phyloP scores from a whole-genome alignment of 2,797 vertebrate genomes.

The Pipistrellus pipistrellus region DNA sequence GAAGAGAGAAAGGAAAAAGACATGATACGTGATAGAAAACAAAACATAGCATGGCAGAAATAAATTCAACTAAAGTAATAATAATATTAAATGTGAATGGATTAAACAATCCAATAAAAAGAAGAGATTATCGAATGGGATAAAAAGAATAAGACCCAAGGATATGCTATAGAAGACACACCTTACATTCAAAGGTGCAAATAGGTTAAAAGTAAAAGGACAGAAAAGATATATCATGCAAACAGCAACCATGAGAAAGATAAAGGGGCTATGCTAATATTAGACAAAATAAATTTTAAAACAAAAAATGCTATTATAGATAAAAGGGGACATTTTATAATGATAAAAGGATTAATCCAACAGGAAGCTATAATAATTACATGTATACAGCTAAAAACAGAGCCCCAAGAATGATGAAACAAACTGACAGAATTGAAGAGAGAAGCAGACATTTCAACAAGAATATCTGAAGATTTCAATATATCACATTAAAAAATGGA shows the following conservation, averaged over 20 bases:
- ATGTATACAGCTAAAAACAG: not conserved
- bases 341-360: not conserved
- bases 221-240: not conserved
- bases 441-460: not conserved
- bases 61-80: not conserved
- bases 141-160: not conserved
- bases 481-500: not conserved
- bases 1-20: not conserved
- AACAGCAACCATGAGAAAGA: not conserved
- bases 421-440: not conserved
- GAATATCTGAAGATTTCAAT: not conserved
- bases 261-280: not conserved
- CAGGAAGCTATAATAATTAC: not conserved
- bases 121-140: not conserved
- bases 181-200: not conserved
- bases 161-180: not conserved
- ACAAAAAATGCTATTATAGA: not conserved
- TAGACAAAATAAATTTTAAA: slow-evolving; percentile 29
- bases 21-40: not conserved
- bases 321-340: slow-evolving; percentile 18
- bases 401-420: not conserved
- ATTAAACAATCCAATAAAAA: slow-evolving; percentile 20
- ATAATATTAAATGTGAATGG: not conserved
- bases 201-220: not conserved
- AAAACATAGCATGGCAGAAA: not conserved